Evolutionary conservation across 2,888 invertebrate species (phyloP), one percentile per base, ranked within the genome.

Genomic region (Conomelus anceps): DNA sequence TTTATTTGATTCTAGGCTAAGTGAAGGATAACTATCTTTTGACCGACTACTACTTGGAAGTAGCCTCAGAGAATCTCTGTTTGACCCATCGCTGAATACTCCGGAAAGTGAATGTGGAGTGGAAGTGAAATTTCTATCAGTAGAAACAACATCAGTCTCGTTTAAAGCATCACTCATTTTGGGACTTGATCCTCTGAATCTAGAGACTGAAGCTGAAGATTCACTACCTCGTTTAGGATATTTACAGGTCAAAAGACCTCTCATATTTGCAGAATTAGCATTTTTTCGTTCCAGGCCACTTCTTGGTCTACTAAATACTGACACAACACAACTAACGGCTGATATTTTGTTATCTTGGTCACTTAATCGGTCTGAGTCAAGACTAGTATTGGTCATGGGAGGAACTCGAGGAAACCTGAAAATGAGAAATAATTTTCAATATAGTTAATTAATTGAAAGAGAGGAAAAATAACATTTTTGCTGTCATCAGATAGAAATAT

Each of bases 391-490:
- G 1, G 24, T 24, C 24, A 26, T 29, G 11, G 86, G 29, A 86
- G 86, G 86, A 86, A 86, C 86, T 86, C 26, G 0, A 23, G 86
- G 86, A 22, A 86, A 86, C 24, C 86, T 86, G n/a, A 11, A 86
- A 86, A 85, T 17, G 20, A 85, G 22, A 23, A 23, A 22, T 63
- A 63, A n/a, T 20, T n/a, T 13, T n/a, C 20, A 63, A 1, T 41
- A 26, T 7, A 26, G 11, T 26, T 26, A 11, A 7, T 26, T 4
- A 26, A 7, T 26, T 26, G 26, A 26, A 26, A 7, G 6, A 26
- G 11, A 26, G 4, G n/a, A n/a, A n/a, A n/a, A n/a, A n/a, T n/a
- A n/a, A n/a, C n/a, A n/a, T n/a, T n/a, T n/a, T n/a, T n/a, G n/a
- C n/a, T n/a, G n/a, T n/a, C n/a, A n/a, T n/a, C n/a, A n/a, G n/a